Evolutionary conservation across 2,888 invertebrate species (phyloP), one percentile per base, ranked within the genome.

Genomic region (Fabriciana adippe): DNA sequence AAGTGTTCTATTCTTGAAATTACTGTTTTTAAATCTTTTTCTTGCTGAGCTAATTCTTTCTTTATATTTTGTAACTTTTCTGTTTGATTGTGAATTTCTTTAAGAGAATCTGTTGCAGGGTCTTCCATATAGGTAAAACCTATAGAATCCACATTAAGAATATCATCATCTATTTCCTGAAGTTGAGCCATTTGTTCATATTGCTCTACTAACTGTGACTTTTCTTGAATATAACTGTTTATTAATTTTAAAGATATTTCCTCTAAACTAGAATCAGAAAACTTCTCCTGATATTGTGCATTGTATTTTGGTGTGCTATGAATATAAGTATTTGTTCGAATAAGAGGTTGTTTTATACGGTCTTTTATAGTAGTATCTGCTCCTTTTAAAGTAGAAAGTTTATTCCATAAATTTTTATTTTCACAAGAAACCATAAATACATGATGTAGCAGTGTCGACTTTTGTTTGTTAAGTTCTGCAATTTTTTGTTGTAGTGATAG

Each of bases 381-480:
- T 0, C 80, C 80, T 64, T 87, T 92, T 41, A 90, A 72, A 15
- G 94, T 94, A 6, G 95, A 95, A 66, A 97, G 90, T 78, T 95
- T 94, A 67, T 93, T 94, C 97, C 97, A 97, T 54, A 97, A 86
- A 73, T 95, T 95, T 78, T 95, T 95, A 82, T 97, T 97, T 84
- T 97, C 97, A 76, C 94, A 94, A 3, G 96, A 95, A 13, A 97
- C 96, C 96, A 97, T 96, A 76, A 94, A 94, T 45, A 97, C 94
- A 79, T 96, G 96, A 81, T 96, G 96, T 76, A 95, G 94, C 0
- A 97, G 87, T 79, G 96, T 96, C 0, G 94, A 94, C 79, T 96
- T 97, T 80, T 97, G 96, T 76, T 95, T 95, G 15, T 93, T 94
- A 66, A 97, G 87, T 72, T 96, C 95, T 21, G 95, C 94, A 26